Evolutionary conservation across 2,113 vertebrate genomes (phyloP).

Genomic region (Chiloscyllium plagiosum): DNA sequence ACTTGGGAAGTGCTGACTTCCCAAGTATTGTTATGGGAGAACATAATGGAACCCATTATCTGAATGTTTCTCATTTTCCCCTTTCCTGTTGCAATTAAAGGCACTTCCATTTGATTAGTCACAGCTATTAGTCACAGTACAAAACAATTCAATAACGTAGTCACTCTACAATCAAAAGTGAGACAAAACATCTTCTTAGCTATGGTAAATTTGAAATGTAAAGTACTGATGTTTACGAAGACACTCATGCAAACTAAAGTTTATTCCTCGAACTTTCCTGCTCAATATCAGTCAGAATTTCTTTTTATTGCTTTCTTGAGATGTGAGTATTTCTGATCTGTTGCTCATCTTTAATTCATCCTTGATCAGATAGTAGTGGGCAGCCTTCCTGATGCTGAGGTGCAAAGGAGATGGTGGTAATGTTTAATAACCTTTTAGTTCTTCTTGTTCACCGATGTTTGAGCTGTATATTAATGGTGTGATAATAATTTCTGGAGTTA

Average conservation of each 20-base stretch:
- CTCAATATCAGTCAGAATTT: neutral
- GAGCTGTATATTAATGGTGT: neutral
- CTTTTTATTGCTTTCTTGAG: too few species aligned
- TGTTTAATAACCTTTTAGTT: neutral
- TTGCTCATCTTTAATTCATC: too few species aligned
- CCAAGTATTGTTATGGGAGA: neutral
- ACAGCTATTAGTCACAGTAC: neutral
- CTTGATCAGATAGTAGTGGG: neutral
- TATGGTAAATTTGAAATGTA: neutral
- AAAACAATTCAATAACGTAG: neutral
- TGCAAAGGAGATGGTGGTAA: neutral
- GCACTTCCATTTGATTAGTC: neutral
- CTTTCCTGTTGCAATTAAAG: neutral
- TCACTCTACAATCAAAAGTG: neutral
- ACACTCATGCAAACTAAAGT: neutral
- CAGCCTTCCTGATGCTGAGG: too few species aligned
- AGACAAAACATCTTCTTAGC: neutral
- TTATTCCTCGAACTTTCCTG: neutral
- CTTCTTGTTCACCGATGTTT: neutral
- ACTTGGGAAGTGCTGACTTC: neutral
- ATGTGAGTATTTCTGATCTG: neutral
- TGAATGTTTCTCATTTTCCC: neutral
- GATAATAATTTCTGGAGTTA: neutral
- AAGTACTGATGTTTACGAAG: neutral
- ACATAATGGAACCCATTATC: neutral